A percentile compares a stretch with the other conserved stretches of the same genome.
phyloP scores from a whole-genome alignment of 2,113 vertebrate species.

The Philantomba maxwellii region DNA sequence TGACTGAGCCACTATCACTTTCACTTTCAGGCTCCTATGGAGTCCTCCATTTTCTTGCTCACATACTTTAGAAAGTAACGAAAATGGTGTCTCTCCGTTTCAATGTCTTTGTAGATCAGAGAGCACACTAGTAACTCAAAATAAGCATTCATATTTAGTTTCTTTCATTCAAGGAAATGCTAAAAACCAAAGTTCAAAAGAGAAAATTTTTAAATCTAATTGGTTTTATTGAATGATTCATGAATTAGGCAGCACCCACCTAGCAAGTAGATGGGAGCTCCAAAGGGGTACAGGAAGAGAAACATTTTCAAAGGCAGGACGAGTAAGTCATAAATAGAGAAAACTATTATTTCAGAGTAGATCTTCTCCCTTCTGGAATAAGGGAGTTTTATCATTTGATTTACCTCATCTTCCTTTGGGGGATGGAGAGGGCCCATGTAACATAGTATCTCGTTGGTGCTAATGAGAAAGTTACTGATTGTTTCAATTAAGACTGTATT shows the following conservation, averaged over 20 bases:
- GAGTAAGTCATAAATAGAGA: not conserved
- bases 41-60: not conserved
- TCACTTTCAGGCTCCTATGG: not conserved
- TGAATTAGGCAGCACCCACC: not conserved
- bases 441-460: not conserved
- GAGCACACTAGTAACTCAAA: not conserved
- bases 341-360: not conserved
- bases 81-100: not conserved
- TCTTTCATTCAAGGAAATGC: not conserved
- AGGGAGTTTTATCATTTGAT: not conserved
- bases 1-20: not conserved
- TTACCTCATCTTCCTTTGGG: not conserved
- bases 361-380: not conserved
- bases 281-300: not conserved
- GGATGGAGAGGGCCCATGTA: not conserved
- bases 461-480: not conserved
- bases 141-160: not conserved
- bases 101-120: not conserved
- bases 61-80: not conserved
- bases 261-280: not conserved
- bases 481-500: not conserved
- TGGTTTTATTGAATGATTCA: not conserved
- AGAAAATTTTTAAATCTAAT: not conserved
- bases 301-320: not conserved
- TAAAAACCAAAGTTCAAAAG: not conserved